Evolutionary conservation across 37 sponge, comb jelly and placozoan genomes (phyloP).

Genomic region (Cladorhizidae sp.): DNA sequence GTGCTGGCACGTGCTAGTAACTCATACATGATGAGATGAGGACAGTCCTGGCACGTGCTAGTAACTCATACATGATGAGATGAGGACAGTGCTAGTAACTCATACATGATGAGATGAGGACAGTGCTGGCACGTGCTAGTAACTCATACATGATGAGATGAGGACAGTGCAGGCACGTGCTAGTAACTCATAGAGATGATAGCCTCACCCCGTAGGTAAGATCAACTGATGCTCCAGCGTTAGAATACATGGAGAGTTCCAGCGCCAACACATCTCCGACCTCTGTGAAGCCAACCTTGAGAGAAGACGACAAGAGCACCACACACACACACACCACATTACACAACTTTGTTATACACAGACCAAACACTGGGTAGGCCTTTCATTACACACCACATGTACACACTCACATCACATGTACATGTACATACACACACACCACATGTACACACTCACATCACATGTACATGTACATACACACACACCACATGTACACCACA

Average conservation of each 20-base stretch:
- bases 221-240: constrained; percentile 75
- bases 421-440: too few relatives aligned
- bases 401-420: too few relatives aligned
- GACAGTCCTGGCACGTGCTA: neutral
- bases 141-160: too few relatives aligned
- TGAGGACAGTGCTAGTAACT: neutral
- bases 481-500: neutral
- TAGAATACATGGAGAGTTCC: constrained; percentile 66
- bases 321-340: neutral
- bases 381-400: too few relatives aligned
- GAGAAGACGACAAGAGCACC: neutral
- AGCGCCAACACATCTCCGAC: constrained; percentile 69
- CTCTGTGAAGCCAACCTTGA: constrained; percentile 74
- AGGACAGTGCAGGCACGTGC: neutral
- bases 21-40: too few relatives aligned
- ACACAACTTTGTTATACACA: neutral
- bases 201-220: constrained; percentile 56
- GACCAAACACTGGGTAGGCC: too few relatives aligned
- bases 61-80: too few relatives aligned
- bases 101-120: too few relatives aligned
- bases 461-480: too few relatives aligned
- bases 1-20: neutral
- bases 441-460: too few relatives aligned
- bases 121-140: too few relatives aligned
- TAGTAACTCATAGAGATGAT: too few relatives aligned